These are phyloP conservation scores for Cantharis rufa DNA, from an alignment of 2,888 invertebrate species.

Conservation along the genomic window DNA sequence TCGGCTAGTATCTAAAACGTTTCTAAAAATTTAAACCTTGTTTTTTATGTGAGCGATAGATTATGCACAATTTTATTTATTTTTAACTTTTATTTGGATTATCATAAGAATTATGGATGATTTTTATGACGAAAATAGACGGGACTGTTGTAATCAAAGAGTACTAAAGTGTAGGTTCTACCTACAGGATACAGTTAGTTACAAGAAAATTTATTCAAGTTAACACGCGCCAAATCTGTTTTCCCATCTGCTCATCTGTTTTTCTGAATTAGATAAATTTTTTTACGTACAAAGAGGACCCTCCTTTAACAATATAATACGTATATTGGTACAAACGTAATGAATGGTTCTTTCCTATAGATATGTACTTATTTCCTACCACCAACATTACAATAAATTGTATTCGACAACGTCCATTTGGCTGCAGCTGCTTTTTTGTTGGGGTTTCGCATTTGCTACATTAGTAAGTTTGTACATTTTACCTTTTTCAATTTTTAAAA, in stretches of 20 bases:
- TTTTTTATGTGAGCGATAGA: not conserved
- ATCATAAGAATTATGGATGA: not conserved
- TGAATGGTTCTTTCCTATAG: conserved; percentile 57
- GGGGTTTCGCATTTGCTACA: conserved; percentile 76
- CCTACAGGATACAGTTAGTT: not conserved
- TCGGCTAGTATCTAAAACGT: not conserved
- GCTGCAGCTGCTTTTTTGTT: conserved; percentile 77
- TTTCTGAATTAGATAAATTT: not conserved
- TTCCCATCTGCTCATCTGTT: not conserved
- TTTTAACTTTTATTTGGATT: not conserved
- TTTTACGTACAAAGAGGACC: not conserved
- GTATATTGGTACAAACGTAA: not conserved
- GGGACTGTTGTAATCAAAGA: not conserved
- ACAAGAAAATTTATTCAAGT: not conserved
- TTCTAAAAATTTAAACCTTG: not conserved
- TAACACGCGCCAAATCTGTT: not conserved
- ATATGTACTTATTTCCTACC: conserved; percentile 82
- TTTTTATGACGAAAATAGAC: not conserved
- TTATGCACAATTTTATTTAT: not conserved
- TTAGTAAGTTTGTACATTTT: conserved; percentile 59
- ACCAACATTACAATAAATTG: conserved; percentile 76
- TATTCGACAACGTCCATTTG: conserved; percentile 76
- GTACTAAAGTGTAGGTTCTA: not conserved
- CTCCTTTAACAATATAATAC: not conserved
- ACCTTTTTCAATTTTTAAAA: conserved; percentile 21